These are phyloP conservation scores for Neotragus moschatus DNA, from an alignment of 2,113 vertebrate species.

Conservation along the genomic window DNA sequence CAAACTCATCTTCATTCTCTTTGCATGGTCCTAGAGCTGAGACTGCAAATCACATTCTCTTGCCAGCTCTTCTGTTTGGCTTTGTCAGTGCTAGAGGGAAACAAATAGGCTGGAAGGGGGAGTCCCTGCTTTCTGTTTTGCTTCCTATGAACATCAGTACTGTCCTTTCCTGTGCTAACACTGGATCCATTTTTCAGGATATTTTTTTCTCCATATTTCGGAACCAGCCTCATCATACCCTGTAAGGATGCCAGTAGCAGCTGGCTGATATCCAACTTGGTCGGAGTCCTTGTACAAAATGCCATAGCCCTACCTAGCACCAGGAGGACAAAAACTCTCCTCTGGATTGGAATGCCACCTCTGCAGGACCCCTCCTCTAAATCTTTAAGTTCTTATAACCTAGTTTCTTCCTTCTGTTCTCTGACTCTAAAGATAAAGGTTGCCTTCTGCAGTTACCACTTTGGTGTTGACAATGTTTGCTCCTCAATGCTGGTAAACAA, in stretches of 20 bases:
- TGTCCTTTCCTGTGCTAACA: background rate
- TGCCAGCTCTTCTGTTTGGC: background rate
- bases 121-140: background rate
- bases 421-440: background rate
- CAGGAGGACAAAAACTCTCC: accelerated
- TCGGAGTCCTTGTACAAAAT: background rate
- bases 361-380: background rate
- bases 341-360: background rate
- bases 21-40: background rate
- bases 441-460: background rate
- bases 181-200: background rate
- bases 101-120: background rate
- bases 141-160: background rate
- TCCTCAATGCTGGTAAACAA: background rate
- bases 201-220: background rate
- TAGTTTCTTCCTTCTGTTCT: background rate
- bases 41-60: background rate
- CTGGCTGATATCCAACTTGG: background rate
- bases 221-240: background rate
- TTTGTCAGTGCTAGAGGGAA: background rate
- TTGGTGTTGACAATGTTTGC: background rate
- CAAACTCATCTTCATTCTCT: background rate
- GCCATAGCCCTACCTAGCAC: too few relatives aligned
- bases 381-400: background rate
- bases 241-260: background rate